Evolutionary conservation across 2,113 vertebrate genomes (phyloP), one percentile per base, ranked within the genome.

Genomic region (Callocephalon fimbriatum): DNA sequence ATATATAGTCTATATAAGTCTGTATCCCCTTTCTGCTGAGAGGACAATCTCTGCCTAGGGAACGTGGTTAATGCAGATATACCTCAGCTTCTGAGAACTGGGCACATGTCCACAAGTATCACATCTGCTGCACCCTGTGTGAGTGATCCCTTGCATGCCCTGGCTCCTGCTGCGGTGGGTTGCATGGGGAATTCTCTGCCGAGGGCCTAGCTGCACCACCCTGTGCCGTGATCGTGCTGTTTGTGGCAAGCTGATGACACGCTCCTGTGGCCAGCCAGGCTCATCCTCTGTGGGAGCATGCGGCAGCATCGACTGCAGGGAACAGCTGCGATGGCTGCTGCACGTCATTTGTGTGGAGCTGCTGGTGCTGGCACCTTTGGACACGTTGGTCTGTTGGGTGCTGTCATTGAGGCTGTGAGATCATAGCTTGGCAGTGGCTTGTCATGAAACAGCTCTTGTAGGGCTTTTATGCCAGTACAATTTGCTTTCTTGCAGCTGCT

Each of bases 11-110:
- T 47, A 9, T 92, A 22, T 67, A 63, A 63, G 86, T 74, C 50
- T 84, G 93, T 92, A 85, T 96, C 86, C 70, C 32, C 84, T 96
- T 96, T 93, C 96, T 91, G 91, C 91, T 84, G 91, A 67, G 80
- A 75, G 73, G 54, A 71, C 61, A 81, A 2, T 31, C 54, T 77
- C 79, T 84, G 93, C 56, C 70, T 2, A 1, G 27, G 75, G 56
- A 85, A 20, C 3, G 4, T 23, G 54, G 31, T 62, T 75, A 21
- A n/a, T 23, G 61, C 16, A 61, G 90, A 45, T 61, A 56, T 1
- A 15, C 71, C 76, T 72, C 40, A 48, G 70, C 56, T 54, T 31
- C 61, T 4, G 6, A 48, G 85, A 58, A 6, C 12, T 35, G 7
- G 65, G n/a, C 38, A 13, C 6, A 22, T 29, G n/a, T 29, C 58